Conservation (phyloP, 1,140 invertebrate species). For the Pseudoatta argentina region DNA sequence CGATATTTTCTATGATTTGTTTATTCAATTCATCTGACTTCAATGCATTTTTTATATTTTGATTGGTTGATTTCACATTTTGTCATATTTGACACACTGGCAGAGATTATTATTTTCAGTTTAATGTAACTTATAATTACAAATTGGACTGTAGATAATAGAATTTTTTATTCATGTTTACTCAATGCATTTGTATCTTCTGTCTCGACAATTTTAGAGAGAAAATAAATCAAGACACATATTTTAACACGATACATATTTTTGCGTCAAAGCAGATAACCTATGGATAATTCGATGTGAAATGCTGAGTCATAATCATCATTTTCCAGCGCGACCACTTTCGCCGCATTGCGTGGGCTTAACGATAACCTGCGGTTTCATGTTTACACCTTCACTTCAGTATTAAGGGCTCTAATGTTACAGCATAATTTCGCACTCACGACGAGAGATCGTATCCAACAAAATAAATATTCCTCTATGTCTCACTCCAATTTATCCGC, state of each 20-base stretch:
- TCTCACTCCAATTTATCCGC: background rate
- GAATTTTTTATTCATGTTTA: slow-evolving; percentile 1
- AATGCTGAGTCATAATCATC: slow-evolving; percentile 64
- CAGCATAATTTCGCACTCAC: slow-evolving; percentile 56
- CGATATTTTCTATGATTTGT: background rate
- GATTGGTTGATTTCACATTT: background rate
- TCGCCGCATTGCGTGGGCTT: slow-evolving; percentile 61
- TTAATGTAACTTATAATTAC: background rate
- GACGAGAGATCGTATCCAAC: slow-evolving; percentile 46
- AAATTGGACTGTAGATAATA: background rate
- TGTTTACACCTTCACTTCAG: slow-evolving; percentile 61
- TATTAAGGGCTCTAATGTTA: slow-evolving; percentile 42
- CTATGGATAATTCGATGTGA: slow-evolving; percentile 41
- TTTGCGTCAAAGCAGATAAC: slow-evolving; percentile 5
- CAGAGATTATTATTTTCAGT: background rate
- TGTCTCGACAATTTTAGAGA: background rate
- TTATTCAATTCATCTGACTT: background rate
- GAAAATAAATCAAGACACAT: background rate
- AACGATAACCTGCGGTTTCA: slow-evolving; percentile 65
- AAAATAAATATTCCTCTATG: slow-evolving; percentile 42
- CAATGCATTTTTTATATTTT: background rate
- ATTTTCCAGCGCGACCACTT: slow-evolving; percentile 54
- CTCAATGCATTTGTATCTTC: background rate
- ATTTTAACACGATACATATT: background rate
- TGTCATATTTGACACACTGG: background rate